These are phyloP conservation scores for Rhyacophila evoluta DNA, from an alignment of 2,888 invertebrate genomes.

Conservation along the genomic window DNA sequence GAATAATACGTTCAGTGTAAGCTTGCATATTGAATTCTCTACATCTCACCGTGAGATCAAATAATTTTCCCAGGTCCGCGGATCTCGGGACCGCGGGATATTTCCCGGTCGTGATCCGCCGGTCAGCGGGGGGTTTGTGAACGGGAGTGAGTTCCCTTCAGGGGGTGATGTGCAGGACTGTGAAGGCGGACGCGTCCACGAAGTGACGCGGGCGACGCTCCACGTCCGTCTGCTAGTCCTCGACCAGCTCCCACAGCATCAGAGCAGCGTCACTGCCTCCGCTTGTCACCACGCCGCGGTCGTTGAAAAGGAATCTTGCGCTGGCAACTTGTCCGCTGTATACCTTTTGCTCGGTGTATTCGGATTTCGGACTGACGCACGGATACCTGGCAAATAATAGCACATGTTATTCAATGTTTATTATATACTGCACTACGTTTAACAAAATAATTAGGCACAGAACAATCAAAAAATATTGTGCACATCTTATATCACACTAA, in stretches of 20 bases:
- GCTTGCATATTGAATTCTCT: constrained; percentile 14
- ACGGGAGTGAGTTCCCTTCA: constrained; percentile 23
- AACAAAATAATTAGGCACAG: no score
- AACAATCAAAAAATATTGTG: no score
- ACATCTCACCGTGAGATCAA: not conserved
- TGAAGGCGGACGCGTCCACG: constrained; percentile 42
- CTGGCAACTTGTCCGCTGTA: constrained; percentile 87
- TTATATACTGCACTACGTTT: no score
- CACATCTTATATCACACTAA: no score
- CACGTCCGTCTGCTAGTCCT: constrained; percentile 72
- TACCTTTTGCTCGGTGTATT: constrained; percentile 89
- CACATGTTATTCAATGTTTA: no score
- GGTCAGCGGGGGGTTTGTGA: not conserved
- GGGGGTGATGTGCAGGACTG: constrained; percentile 40
- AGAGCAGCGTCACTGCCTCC: constrained; percentile 91
- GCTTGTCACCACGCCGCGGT: constrained; percentile 85
- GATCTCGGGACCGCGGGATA: no score
- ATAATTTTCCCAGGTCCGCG: not conserved
- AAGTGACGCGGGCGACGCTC: constrained; percentile 39
- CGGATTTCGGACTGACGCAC: constrained; percentile 86
- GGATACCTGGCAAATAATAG: constrained; percentile 81
- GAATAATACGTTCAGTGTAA: constrained; percentile 21
- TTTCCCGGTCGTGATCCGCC: not conserved
- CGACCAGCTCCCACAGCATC: constrained; percentile 91
- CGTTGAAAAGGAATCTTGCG: constrained; percentile 87